A percentile compares a stretch with the other conserved stretches of the same genome.
Evolutionary conservation across 1,140 invertebrate species (phyloP).

Genomic region (Maconellicoccus hirsutus): DNA sequence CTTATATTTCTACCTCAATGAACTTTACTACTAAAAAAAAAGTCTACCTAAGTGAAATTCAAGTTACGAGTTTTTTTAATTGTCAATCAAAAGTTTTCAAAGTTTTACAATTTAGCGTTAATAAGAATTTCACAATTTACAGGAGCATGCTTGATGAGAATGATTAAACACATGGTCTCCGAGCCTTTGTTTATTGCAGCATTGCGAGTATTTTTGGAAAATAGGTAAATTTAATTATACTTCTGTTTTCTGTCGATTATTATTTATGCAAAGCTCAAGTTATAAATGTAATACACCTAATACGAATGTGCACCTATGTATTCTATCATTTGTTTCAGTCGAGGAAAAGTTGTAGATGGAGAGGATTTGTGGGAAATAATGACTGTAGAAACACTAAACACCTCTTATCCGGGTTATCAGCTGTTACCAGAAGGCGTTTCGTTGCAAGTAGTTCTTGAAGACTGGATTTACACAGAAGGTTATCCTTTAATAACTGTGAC

Average conservation of each 20-base stretch:
- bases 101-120: too few relatives aligned
- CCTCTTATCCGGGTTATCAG: not conserved
- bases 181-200: not conserved
- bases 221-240: not conserved
- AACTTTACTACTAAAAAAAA: too few relatives aligned
- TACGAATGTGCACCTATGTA: too few relatives aligned
- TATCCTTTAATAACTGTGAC: not conserved
- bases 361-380: slow-evolving; percentile 7
- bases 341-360: not conserved
- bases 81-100: too few relatives aligned
- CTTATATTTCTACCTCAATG: too few relatives aligned
- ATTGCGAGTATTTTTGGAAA: not conserved
- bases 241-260: too few relatives aligned
- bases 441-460: not conserved
- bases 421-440: slow-evolving; percentile 13
- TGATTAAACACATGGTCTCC: not conserved
- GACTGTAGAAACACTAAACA: not conserved
- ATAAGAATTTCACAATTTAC: too few relatives aligned
- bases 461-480: not conserved
- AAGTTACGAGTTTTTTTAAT: too few relatives aligned
- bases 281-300: too few relatives aligned
- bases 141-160: not conserved
- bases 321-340: not conserved
- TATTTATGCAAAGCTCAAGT: too few relatives aligned
- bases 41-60: too few relatives aligned